Evolutionary conservation across 2,888 invertebrate genomes (phyloP), one percentile per base, ranked within the genome.

Genomic region (Hirtodrosophila confusa): DNA sequence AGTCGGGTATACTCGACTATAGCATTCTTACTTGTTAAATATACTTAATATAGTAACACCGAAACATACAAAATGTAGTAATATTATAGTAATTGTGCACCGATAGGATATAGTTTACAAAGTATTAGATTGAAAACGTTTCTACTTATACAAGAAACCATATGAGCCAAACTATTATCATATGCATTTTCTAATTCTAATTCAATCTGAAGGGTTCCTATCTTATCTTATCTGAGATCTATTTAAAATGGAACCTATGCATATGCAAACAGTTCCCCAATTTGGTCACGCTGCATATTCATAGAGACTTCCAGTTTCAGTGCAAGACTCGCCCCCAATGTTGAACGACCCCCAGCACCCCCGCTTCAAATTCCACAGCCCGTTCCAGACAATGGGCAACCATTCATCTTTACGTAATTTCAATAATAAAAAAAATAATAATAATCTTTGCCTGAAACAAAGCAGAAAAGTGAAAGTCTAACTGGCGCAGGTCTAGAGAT

Each of bases 401-500:
- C 86, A 87, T 82, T 82, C 88, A 87, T 75, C 88, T 82, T 82
- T 85, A 87, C 86, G 82, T 87, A 82, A 82, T 82, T 87, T 80
- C 58, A 75, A 85, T 69, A 64, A 35, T 41, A 60, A 45, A 55
- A 55, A 56, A 43, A 63, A 58, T 47, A 56, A 57, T 12, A 58
- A 50, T n/a, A 27, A 69, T 70, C 69, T 71, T 62, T 77, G 78
- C 69, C 45, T 78, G 74, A 86, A 88, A 84, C 86, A 83, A 82
- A 82, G 73, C 82, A 71, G 62, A 63, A 78, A 84, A 84, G 84
- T 84, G 84, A 84, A 84, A 84, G 84, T 84, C 71, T 62, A 67
- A 73, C 70, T 63, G 66, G 39, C 58, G 47, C 66, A 64, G 51
- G 41, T 39, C 60, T 48, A 35, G 17, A 31, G 37, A 45, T 53